Evolutionary conservation across 1,140 invertebrate species (phyloP), one percentile per base, ranked within the genome.

Genomic region (Drosophila orosa): DNA sequence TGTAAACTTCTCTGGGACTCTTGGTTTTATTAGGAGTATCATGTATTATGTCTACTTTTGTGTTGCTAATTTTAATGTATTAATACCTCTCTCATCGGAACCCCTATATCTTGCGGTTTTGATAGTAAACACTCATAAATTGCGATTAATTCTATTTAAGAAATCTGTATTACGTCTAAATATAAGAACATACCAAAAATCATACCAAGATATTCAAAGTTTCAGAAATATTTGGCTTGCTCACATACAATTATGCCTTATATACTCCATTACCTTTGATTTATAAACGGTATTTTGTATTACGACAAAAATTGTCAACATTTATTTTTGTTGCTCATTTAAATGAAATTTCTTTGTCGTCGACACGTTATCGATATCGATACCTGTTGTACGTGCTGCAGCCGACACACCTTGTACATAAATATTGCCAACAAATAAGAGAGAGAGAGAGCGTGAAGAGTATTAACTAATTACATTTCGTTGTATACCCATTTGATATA

Each of bases 381-480:
- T 57, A 75, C 52, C 52, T 75, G 68, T 42, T 37, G 39, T 73
- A 73, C 55, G 71, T 65, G 67, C 65, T 65, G 67, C 65, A 17
- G 65, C 40, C 47, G 73, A 77, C 81, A 85, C 81, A 85, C 81
- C 81, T 80, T 80, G 56, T 74, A 42, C 66, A 62, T 77, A 40
- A 69, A 67, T 67, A 59, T 35, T 13, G 63, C 24, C 17, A 24
- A 13, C n/a, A n/a, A n/a, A n/a, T n/a, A n/a, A 24, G 44, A 15
- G 60, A 40, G 27, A 25, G 55, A 13, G 61, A 66, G 66, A 55
- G 61, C 29, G 58, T 62, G 31, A 39, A 65, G 74, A 55, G 65
- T 87, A 80, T 87, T 89, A 80, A 87, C 84, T 89, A 87, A 87
- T 87, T 87, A 87, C 84, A 84, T 89, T 87, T 87, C 66, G 84